Conservation (phyloP, 2,797 vertebrate species). For the Mallotus villosus region DNA sequence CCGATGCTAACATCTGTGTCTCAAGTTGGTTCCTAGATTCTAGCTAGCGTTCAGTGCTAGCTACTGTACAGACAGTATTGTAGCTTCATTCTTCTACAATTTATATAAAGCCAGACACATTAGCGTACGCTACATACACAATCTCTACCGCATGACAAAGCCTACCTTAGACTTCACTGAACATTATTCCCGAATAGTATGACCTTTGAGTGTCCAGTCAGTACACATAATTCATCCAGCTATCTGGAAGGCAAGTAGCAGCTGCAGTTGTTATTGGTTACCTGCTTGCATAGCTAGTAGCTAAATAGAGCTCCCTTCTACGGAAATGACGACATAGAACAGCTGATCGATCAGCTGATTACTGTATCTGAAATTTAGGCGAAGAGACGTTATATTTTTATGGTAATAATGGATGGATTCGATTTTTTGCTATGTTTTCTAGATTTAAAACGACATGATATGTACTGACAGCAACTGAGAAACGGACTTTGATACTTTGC, state of each 20-base stretch:
- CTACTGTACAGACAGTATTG: no score
- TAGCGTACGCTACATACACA: background rate
- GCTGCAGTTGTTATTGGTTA: background rate
- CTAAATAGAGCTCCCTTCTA: background rate
- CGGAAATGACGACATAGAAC: constrained; percentile 18
- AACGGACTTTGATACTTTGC: no score
- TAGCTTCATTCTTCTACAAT: background rate
- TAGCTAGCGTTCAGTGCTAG: background rate
- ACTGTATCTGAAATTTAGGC: background rate
- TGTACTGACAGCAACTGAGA: background rate
- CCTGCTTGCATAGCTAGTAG: constrained; percentile 1
- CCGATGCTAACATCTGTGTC: background rate
- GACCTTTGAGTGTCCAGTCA: background rate
- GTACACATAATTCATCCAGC: background rate
- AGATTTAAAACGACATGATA: no score
- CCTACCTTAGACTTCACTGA: background rate
- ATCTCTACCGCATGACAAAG: background rate
- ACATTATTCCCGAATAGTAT: background rate
- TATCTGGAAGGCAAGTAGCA: no score
- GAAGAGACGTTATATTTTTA: background rate
- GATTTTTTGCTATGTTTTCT: background rate
- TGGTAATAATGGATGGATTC: background rate
- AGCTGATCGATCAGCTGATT: constrained; percentile 10
- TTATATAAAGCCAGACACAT: background rate
- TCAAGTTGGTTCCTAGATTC: background rate